Evolutionary conservation across 2,888 invertebrate genomes (phyloP).

Genomic region (Dasypolia templi): DNA sequence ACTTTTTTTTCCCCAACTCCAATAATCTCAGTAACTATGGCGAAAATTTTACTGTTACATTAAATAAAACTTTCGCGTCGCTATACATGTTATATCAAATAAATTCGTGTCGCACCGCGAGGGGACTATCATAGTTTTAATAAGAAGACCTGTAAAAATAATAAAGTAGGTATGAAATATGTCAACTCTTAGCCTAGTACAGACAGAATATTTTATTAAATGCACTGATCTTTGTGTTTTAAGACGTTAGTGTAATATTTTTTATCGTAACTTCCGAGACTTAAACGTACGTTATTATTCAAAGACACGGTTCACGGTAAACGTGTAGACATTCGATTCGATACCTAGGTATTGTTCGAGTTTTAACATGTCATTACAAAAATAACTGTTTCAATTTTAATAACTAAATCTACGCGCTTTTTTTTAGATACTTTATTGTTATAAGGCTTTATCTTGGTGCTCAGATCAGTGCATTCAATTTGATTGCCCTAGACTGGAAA

Average conservation of each 20-base stretch:
- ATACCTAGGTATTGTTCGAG: not conserved
- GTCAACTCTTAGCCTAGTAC: slow-evolving; percentile 65
- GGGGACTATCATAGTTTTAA: slow-evolving; percentile 47
- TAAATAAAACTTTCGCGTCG: slow-evolving; percentile 54
- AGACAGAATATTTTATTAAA: slow-evolving; percentile 59
- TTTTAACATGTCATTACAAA: slow-evolving; percentile 19
- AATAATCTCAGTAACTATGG: slow-evolving; percentile 44
- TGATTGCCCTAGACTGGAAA: slow-evolving; percentile 27
- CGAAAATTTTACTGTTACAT: slow-evolving; percentile 46
- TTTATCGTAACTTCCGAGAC: not conserved
- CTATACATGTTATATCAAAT: slow-evolving; percentile 60
- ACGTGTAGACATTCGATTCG: not conserved
- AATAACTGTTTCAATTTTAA: slow-evolving; percentile 29
- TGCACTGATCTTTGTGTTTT: slow-evolving; percentile 60
- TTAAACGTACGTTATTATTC: not conserved
- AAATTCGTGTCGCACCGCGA: slow-evolving; percentile 62
- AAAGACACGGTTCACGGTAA: no score
- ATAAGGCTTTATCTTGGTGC: slow-evolving; percentile 17
- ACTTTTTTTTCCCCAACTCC: not conserved
- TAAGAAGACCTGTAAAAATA: slow-evolving; percentile 63
- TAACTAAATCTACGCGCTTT: slow-evolving; percentile 1
- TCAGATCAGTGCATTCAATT: slow-evolving; percentile 66
- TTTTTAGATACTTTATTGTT: not conserved
- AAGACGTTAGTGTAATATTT: not conserved
- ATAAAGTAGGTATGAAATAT: slow-evolving; percentile 62